Conservation (phyloP, 2,797 vertebrate species). For the Pterois miles region DNA sequence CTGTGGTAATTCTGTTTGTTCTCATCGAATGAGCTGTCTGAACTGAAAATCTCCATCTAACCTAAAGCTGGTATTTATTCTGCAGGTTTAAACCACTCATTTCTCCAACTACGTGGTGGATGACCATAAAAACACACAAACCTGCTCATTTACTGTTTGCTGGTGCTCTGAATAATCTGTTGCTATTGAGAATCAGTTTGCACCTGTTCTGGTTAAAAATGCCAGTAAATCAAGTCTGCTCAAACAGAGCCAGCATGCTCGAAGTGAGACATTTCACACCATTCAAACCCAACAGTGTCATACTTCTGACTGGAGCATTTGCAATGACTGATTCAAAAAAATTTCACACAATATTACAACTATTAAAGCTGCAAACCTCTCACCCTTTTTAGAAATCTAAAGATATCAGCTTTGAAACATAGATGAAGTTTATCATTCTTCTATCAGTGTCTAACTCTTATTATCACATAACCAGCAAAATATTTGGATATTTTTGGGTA, state of each 20-base stretch:
- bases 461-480: too few relatives aligned
- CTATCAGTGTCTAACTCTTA: too few relatives aligned
- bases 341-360: not conserved
- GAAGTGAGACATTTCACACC: constrained; percentile 19
- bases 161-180: not conserved
- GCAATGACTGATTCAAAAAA: not conserved
- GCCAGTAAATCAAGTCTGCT: constrained; percentile 4
- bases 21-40: not conserved
- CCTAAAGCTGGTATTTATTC: not conserved
- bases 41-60: not conserved
- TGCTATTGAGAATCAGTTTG: not conserved
- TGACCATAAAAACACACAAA: not conserved
- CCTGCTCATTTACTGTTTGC: not conserved
- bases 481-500: too few relatives aligned
- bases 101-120: not conserved
- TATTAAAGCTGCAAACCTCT: too few relatives aligned
- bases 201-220: constrained; percentile 16
- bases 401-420: too few relatives aligned
- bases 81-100: not conserved
- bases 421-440: too few relatives aligned
- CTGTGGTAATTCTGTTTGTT: not conserved
- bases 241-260: not conserved
- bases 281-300: not conserved
- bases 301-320: not conserved
- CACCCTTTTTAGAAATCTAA: too few relatives aligned